Evolutionary conservation across 2,797 vertebrate genomes (phyloP), one percentile per base, ranked within the genome.

Genomic region (Myotis vivesi): DNA sequence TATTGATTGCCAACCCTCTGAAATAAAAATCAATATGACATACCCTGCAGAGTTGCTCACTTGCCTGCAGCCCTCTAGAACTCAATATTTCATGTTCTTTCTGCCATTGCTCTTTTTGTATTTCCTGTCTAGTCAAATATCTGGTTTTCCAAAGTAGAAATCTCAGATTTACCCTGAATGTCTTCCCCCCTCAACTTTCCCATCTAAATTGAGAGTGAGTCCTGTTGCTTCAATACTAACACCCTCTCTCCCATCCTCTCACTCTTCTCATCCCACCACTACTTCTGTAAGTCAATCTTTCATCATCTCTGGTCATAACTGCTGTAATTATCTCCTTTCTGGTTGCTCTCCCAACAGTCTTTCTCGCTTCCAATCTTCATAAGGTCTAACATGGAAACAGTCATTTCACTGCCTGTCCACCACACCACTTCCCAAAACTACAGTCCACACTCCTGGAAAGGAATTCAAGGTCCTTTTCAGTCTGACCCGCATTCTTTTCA

Each of bases 401-500:
- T 22, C 59, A 5, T 5, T 28, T 28, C 19, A 44, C 41, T 51
- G 81, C 38, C 51, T 22, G 30, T 77, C 3, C 7, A 20, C 28
- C 3, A 3, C 8, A 9, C 28, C 41, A 1, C 33, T 73, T 87
- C 38, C 87, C 71, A 76, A 75, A 89, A 49, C 41, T 64, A 17
- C 6, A 10, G 22, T 9, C 44, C 66, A 66, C 38, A 20, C n/a
- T 28, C 55, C n/a, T 10, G 3, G 20, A 72, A 86, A 44, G 2
- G 1, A 86, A 80, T 33, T 46, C 12, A 23, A 68, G 28, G 9
- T 41, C 85, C 44, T 66, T 68, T 30, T 38, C 79, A 46, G 9
- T 3, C 66, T 12, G 44, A 30, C n/a, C 23, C n/a, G 22, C n/a
- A 1, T 2, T 0, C 44, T 30, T 23, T 16, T 6, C 41, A 6